phyloP scores from a whole-genome alignment of 2,888 invertebrate species.

The Cylindroiulus punctatus region DNA sequence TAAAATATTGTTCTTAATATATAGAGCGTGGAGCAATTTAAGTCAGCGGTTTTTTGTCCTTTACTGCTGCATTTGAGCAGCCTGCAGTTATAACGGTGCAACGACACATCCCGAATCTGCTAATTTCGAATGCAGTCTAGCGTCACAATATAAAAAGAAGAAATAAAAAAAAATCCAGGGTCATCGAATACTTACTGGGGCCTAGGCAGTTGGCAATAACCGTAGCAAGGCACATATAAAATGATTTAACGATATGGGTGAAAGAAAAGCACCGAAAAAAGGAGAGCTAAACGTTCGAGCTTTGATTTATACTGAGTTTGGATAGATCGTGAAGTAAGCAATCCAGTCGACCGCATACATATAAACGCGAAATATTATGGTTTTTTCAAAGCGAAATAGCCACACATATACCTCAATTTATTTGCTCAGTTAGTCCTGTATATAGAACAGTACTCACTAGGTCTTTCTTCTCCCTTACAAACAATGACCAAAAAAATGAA shows the following conservation, averaged over 20 bases:
- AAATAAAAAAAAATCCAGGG: not conserved
- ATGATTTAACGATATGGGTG: slow-evolving; percentile 45
- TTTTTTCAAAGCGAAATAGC: slow-evolving; percentile 5
- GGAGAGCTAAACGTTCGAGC: slow-evolving; percentile 45
- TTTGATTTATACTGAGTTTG: slow-evolving; percentile 43
- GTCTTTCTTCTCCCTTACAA: not conserved
- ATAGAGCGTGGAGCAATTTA: slow-evolving; percentile 43
- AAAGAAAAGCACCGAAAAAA: slow-evolving; percentile 34
- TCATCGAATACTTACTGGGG: not conserved
- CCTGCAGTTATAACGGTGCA: slow-evolving; percentile 29
- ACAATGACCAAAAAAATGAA: slow-evolving; percentile 3
- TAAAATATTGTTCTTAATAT: slow-evolving; percentile 47
- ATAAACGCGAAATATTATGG: slow-evolving; percentile 30
- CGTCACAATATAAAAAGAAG: not conserved
- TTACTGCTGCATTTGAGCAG: slow-evolving; percentile 30
- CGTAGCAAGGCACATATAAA: not conserved
- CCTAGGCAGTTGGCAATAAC: slow-evolving; percentile 23
- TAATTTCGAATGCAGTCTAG: slow-evolving; percentile 38
- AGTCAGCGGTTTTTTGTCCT: slow-evolving; percentile 21
- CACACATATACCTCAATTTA: slow-evolving; percentile 40
- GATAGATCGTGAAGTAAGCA: slow-evolving; percentile 47
- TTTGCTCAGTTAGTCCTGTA: slow-evolving; percentile 43
- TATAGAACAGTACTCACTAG: not conserved
- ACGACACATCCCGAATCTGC: slow-evolving; percentile 21
- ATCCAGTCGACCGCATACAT: slow-evolving; percentile 47